Base-by-base conservation (phyloP, 2,888 invertebrate genomes). In the Dasysyrphus albostriatus region DNA sequence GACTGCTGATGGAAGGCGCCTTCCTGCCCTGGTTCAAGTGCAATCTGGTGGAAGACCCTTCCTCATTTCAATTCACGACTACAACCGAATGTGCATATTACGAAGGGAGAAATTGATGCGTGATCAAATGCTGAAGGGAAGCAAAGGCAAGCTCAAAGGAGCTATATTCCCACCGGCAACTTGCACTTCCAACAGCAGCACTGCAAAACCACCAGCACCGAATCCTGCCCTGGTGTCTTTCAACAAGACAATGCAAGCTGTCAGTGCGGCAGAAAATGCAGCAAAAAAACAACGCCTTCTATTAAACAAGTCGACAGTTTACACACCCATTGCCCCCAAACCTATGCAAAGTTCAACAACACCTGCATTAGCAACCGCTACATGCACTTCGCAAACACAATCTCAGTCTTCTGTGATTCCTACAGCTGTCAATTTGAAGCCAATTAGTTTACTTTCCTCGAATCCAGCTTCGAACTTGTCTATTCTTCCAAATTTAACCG, bases 41-140 rank as follows among this genome's bases (percentile, higher is more conserved):
- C 95, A 96, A 90, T 95, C 96, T 0, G 95, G 96, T 0, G 96
- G 96, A n/a, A 95, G 95, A 90, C 95, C 96, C 0, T 96, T 95
- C 92, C 96, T 96, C 91, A 95, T 97, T 89, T 96, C 96, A 4
- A 94, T 96, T 44, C 95, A 95, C 67, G 96, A 97, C 90, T 96
- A 96, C 92, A 96, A 96, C 92, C 96, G 96, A 88, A 96, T 96
- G 96, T 96, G 96, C 91, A 94, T 95, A 76, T 94, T 96, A 91
- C 93, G 96, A 7, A 93, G 95, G 1, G 96, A 95, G 90, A 95
- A 95, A 87, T 92, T 95, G 3, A 94, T 95, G 89, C 94, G 94
- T 42, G 93, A 95, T 37, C 94, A 94, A 72, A 94, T 94, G 90
- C 88, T 90, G 9, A 91, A 90, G 58, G 90, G 90, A 19, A 90